phyloP scores from a whole-genome alignment of 2,113 vertebrate species.

The Manacus vitellinus region DNA sequence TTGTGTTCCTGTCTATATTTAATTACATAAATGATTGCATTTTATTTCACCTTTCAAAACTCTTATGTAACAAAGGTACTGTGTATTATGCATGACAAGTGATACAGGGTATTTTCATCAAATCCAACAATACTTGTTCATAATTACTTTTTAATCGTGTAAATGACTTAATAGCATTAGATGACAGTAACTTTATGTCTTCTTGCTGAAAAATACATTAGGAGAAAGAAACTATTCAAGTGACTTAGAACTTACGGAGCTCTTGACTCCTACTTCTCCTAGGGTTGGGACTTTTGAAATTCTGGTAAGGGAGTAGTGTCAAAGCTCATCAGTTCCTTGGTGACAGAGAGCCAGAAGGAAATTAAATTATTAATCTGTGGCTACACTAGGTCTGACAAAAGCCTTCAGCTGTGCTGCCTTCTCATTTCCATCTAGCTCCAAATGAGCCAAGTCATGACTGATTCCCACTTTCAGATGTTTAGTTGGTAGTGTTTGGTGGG shows the following conservation, averaged over 20 bases:
- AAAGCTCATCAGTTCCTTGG: neutral
- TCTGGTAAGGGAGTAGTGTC: neutral
- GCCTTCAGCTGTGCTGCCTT: neutral
- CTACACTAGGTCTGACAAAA: neutral
- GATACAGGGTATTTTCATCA: conserved; percentile 4
- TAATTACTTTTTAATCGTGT: conserved; percentile 26
- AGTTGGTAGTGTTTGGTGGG: neutral
- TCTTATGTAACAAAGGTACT: neutral
- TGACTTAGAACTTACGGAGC: neutral
- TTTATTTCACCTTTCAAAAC: conserved; percentile 43
- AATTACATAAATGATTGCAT: conserved; percentile 20
- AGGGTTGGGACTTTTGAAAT: neutral
- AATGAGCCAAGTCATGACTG: neutral
- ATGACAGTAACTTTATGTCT: neutral
- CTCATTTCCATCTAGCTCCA: neutral
- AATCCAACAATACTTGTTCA: conserved; percentile 15
- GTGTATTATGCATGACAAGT: neutral
- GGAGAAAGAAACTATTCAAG: neutral
- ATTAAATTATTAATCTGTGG: conserved; percentile 36
- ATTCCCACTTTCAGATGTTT: neutral
- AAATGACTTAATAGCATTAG: conserved; percentile 33
- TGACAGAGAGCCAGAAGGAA: conserved; percentile 2
- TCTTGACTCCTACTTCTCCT: neutral
- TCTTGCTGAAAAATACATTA: conserved; percentile 1
- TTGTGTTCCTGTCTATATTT: neutral